Conservation (phyloP, 2,797 vertebrate genomes). For the Leucoraja ocellata region DNA sequence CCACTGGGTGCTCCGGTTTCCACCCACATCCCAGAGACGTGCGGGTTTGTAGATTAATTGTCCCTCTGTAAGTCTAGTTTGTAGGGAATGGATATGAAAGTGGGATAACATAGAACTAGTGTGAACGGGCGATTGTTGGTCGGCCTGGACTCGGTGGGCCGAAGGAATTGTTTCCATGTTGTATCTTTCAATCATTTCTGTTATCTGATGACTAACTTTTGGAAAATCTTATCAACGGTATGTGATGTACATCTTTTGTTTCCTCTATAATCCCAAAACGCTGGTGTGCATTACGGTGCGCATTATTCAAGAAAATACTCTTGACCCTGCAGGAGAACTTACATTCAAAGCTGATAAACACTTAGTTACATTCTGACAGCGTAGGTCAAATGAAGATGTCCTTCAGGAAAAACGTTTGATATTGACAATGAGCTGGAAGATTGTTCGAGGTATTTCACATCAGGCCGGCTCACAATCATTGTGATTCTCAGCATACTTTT, state of each 20-base stretch:
- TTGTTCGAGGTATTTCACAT: neutral
- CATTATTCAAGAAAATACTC: neutral
- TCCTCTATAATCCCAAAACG: conserved; percentile 16
- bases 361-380: conserved; percentile 3
- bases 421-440: conserved; percentile 1
- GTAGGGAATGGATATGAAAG: no score
- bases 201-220: neutral
- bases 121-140: no score
- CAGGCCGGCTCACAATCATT: neutral
- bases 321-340: neutral
- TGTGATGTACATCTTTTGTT: neutral
- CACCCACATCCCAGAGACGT: no score
- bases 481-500: conserved; percentile 1
- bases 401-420: conserved; percentile 1
- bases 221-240: neutral
- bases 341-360: neutral
- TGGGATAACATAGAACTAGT: no score
- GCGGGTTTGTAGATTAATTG: no score
- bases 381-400: neutral
- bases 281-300: neutral
- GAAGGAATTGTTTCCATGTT: no score
- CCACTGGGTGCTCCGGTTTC: no score
- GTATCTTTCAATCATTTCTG: neutral
- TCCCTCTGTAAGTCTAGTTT: no score
- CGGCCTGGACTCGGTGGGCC: no score